Evolutionary conservation across 2,797 vertebrate species (phyloP), one percentile per base, ranked within the genome.

Genomic region (Pelobates cultripes): DNA sequence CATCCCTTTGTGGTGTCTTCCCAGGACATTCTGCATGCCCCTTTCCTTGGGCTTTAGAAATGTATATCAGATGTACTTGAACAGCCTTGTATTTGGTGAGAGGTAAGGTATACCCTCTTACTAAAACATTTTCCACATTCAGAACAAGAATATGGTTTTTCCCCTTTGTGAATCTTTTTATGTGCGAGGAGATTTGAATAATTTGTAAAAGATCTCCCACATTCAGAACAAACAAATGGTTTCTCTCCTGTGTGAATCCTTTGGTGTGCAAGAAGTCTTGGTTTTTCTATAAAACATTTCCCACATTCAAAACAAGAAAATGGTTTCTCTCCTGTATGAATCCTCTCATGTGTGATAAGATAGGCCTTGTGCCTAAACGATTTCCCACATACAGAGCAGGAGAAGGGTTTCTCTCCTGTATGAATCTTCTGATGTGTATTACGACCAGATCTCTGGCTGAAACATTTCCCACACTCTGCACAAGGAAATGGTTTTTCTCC

Each of bases 121-220:
- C 51, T 3, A n/a, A 78, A 78, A 47, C 77, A 44, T 17, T 78
- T 78, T 7, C 68, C 77, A 40, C 77, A 78, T 40, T 70, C 77
- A 2, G 55, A 28, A 61, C 77, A 78, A 13, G 68, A 61, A 63
- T 17, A 57, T 4, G 77, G 77, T 67, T 78, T 78, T 10, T 70
- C 77, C 55, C 67, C 68, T 3, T 44, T 78, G 17, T 78, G 77
- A 15, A 78, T 55, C 17, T 61, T 78, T 13, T 70, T 41, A 43
- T 78, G 77, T 45, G 43, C 43, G 2, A 55, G 42, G 0, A 70
- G 68, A 40, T 78, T 60, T 4, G 77, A 78, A 14, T 57, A 43
- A 43, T 64, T 44, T 9, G 51, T 57, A 41, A 78, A 78, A 47
- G 67, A 44, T 47, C 70, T 78, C 6, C 68, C 68, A 17, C 77